phyloP scores from a whole-genome alignment of 2,797 vertebrate genomes.

The Melanotaenia pygmaea region DNA sequence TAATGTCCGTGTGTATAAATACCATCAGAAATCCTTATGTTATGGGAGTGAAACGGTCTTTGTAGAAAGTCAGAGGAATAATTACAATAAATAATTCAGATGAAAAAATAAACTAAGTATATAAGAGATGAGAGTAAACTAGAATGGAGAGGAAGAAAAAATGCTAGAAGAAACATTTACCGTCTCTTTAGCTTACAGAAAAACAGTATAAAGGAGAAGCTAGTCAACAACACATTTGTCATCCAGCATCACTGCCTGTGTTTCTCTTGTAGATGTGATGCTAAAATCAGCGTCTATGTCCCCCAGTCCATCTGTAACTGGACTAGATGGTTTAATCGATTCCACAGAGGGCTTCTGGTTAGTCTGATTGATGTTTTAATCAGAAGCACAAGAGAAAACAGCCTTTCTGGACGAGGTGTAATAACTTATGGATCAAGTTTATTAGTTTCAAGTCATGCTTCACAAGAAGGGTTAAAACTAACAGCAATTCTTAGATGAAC shows the following conservation, averaged over 20 bases:
- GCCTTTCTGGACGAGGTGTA: conserved; percentile 31
- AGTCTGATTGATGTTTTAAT: conserved; percentile 75
- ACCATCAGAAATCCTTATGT: too few relatives aligned
- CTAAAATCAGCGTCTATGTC: conserved; percentile 50
- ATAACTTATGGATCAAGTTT: conserved; percentile 34
- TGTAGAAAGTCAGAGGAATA: too few relatives aligned
- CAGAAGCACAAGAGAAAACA: conserved; percentile 53
- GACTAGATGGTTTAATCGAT: conserved; percentile 74
- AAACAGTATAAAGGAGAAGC: conserved; percentile 43
- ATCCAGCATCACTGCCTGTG: conserved; percentile 20
- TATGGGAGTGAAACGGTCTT: too few relatives aligned
- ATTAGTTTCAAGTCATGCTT: conserved; percentile 5
- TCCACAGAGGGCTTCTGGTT: conserved; percentile 47
- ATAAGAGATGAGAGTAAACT: too few relatives aligned
- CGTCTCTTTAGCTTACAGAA: neutral
- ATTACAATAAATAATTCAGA: too few relatives aligned
- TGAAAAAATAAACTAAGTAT: too few relatives aligned
- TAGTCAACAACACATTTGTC: conserved; percentile 37
- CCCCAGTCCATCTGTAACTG: conserved; percentile 52
- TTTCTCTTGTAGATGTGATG: conserved; percentile 38
- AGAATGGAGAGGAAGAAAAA: too few relatives aligned
- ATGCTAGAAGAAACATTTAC: neutral
- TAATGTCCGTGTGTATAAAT: too few relatives aligned
- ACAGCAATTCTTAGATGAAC: conserved; percentile 10
- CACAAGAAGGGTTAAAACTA: neutral